A percentile compares a stretch with the other conserved stretches of the same genome.
Evolutionary conservation across 1,140 invertebrate genomes (phyloP).

Genomic region (Whitmania pigra): DNA sequence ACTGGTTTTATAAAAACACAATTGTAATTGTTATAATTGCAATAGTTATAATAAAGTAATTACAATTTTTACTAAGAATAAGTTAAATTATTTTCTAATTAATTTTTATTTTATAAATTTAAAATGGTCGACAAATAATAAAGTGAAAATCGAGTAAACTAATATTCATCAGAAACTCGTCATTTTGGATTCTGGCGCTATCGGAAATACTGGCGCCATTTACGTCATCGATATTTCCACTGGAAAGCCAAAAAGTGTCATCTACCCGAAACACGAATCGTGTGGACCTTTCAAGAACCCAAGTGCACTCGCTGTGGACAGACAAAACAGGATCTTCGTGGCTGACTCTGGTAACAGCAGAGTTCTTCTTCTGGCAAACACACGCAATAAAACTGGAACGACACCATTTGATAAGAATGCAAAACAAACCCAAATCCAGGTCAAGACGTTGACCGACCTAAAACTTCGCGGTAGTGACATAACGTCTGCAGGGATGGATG

Average conservation of each 20-base stretch:
- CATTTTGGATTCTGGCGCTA: background rate
- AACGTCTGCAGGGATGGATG: too few relatives aligned
- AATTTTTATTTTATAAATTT: too few relatives aligned
- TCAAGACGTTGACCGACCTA: background rate
- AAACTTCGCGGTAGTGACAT: background rate
- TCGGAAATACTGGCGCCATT: background rate
- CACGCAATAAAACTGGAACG: background rate
- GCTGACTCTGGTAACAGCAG: background rate
- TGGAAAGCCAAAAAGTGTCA: background rate
- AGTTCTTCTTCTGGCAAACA: background rate
- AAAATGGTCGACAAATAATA: too few relatives aligned
- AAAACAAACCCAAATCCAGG: background rate
- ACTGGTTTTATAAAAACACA: too few relatives aligned
- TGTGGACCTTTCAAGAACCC: slow-evolving; percentile 1
- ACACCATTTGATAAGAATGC: background rate
- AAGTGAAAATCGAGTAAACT: too few relatives aligned
- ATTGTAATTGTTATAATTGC: too few relatives aligned
- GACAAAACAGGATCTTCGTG: background rate
- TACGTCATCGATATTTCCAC: slow-evolving; percentile 3
- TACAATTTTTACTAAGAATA: too few relatives aligned
- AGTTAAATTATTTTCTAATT: too few relatives aligned
- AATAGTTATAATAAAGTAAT: too few relatives aligned
- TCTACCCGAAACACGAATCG: slow-evolving; percentile 2
- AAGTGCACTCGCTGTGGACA: background rate
- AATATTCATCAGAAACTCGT: background rate